A percentile compares a stretch with the other conserved stretches of the same genome.
Evolutionary conservation across 1,140 invertebrate species (phyloP).

Genomic region (Euura saliciscinereae): DNA sequence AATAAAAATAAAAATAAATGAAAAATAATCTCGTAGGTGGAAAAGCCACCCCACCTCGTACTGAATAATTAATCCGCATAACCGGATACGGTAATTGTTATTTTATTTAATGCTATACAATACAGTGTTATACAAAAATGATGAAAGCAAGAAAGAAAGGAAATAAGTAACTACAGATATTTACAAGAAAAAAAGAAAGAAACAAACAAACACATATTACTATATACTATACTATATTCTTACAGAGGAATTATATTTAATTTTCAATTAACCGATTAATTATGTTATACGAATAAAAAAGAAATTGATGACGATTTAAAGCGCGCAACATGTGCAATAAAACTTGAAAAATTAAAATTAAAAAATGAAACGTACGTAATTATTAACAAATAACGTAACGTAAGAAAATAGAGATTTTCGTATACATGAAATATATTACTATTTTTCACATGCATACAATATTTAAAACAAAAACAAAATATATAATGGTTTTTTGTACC

Average conservation of each 20-base stretch:
- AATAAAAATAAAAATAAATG: too few species aligned
- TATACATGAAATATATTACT: constrained; percentile 49
- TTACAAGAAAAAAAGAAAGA: constrained; percentile 47
- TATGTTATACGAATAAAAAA: background rate
- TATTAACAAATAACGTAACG: too few species aligned
- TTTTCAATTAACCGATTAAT: constrained; percentile 49
- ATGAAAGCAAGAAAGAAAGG: too few species aligned
- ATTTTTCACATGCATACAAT: constrained; percentile 57
- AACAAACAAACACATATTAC: too few species aligned
- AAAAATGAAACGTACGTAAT: too few species aligned
- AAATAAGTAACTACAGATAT: constrained; percentile 55
- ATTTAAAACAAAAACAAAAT: constrained; percentile 9
- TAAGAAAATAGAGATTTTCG: constrained; percentile 26
- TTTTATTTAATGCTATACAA: constrained; percentile 62
- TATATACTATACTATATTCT: constrained; percentile 56
- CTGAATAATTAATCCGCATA: constrained; percentile 52
- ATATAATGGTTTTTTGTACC: constrained; percentile 18
- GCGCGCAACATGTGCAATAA: constrained; percentile 52
- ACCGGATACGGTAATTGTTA: constrained; percentile 52
- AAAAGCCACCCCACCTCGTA: constrained; percentile 62
- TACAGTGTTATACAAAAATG: constrained; percentile 55
- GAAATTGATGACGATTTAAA: constrained; percentile 29
- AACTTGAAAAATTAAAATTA: constrained; percentile 8
- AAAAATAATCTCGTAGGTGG: constrained; percentile 51
- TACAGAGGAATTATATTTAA: constrained; percentile 63